Evolutionary conservation across 2,888 invertebrate genomes (phyloP), one percentile per base, ranked within the genome.

Genomic region (Toxonevra muliebris): DNA sequence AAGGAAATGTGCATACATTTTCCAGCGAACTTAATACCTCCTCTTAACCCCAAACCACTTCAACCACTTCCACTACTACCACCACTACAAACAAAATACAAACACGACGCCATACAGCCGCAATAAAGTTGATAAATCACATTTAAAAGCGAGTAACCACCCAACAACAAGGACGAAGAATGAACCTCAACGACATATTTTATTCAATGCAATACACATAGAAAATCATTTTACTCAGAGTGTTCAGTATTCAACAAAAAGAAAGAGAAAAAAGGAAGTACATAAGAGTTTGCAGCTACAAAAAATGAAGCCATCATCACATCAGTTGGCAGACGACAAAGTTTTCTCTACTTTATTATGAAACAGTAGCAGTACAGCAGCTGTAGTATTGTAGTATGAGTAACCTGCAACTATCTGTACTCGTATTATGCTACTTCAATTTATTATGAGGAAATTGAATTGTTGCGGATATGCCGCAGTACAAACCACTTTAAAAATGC

Each of bases 81-180:
- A n/a, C n/a, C n/a, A n/a, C n/a, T n/a, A n/a, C n/a, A n/a, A n/a
- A n/a, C n/a, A n/a, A n/a, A n/a, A n/a, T n/a, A 15, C n/a, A 20
- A 20, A 30, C 30, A 20, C 3, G 40, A 57, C 57, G 57, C 58
- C 12, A 43, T 30, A 13, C 30, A 57, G 58, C 17, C 59, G 43
- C 60, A 60, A 30, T 48, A 12, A 48, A 48, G 48, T 48, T 48
- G 60, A 60, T 60, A 60, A 60, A 60, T 60, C 60, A 60, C 60
- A 60, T 60, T 60, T 48, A 20, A 20, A 20, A 40, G 40, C 40
- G 30, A n/a, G n/a, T n/a, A n/a, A n/a, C n/a, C n/a, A n/a, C n/a
- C n/a, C n/a, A n/a, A 13, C n/a, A 60, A 60, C 20, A 43, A 15
- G 15, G 48, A 48, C 54, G 42, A 43, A 13, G 30, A 30, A 30